phyloP scores from a whole-genome alignment of 2,888 invertebrate genomes.

The Amphiduros pacificus region DNA sequence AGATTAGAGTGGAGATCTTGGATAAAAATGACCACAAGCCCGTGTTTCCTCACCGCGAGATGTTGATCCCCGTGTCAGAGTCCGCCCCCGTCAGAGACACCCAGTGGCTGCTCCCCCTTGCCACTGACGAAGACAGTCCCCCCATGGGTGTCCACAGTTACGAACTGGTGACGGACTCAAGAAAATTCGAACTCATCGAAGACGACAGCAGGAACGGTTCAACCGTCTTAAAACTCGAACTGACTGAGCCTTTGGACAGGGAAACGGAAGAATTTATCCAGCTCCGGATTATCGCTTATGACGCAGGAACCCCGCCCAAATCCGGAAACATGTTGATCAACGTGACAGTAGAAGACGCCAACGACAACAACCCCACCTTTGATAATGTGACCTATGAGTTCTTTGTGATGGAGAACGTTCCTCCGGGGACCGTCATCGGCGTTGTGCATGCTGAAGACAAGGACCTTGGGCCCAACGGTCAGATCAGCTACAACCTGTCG shows the following conservation, averaged over 20 bases:
- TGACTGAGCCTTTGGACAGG: neutral
- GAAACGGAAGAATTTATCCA: neutral
- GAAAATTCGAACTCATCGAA: neutral
- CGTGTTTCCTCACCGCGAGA: slow-evolving; percentile 1
- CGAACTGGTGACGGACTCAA: slow-evolving; percentile 11
- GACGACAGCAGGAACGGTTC: neutral
- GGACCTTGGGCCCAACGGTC: slow-evolving; percentile 6
- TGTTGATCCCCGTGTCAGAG: slow-evolving; percentile 14
- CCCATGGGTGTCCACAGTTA: slow-evolving; percentile 14
- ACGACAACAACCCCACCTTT: slow-evolving; percentile 13
- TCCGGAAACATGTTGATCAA: slow-evolving; percentile 3
- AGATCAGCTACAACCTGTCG: neutral
- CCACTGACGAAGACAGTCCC: slow-evolving; percentile 15
- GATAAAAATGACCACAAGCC: slow-evolving; percentile 21
- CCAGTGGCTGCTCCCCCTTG: slow-evolving; percentile 11
- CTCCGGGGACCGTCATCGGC: neutral
- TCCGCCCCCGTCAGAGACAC: slow-evolving; percentile 15
- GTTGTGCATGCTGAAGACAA: slow-evolving; percentile 6
- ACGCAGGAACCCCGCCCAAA: neutral
- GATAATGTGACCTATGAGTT: slow-evolving; percentile 10
- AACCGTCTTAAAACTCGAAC: neutral
- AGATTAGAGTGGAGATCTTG: slow-evolving; percentile 14
- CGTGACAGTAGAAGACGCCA: slow-evolving; percentile 7
- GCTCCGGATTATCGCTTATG: slow-evolving; percentile 1
- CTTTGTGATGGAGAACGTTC: neutral